Conservation (phyloP, 53 echinoderm and acorn worm genomes). For the Luidia sarsii region DNA sequence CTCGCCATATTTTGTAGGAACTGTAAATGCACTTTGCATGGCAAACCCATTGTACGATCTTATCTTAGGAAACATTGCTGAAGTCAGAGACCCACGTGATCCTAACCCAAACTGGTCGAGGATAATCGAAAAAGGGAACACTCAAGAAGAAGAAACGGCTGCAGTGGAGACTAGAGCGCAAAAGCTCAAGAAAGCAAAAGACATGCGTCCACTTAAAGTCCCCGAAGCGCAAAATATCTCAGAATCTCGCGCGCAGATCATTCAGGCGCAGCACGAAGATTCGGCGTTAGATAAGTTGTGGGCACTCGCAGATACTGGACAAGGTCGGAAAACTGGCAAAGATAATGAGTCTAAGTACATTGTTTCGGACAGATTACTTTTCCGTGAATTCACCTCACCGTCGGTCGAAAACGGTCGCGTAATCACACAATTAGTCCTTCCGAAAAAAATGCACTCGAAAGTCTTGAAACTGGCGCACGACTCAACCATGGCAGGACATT, state of each 20-base stretch:
- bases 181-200: background rate
- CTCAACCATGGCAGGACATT: constrained; percentile 46
- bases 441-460: background rate
- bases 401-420: constrained; percentile 7
- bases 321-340: background rate
- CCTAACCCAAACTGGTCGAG: constrained; percentile 8
- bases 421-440: constrained; percentile 35
- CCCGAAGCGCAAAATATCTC: background rate
- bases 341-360: background rate
- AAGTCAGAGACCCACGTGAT: constrained; percentile 2
- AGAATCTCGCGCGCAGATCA: constrained; percentile 6
- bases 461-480: constrained; percentile 56
- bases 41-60: constrained; percentile 36
- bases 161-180: constrained; percentile 55
- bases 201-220: constrained; percentile 2
- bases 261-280: constrained; percentile 17
- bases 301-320: constrained; percentile 15
- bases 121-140: background rate
- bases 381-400: constrained; percentile 19
- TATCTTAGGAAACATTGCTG: background rate
- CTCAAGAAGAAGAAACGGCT: too few species aligned
- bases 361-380: constrained; percentile 11
- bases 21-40: constrained; percentile 54
- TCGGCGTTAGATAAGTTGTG: constrained; percentile 17
- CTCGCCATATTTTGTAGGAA: constrained; percentile 49